phyloP scores from a whole-genome alignment of 2,797 vertebrate species.

The Mus caroli region DNA sequence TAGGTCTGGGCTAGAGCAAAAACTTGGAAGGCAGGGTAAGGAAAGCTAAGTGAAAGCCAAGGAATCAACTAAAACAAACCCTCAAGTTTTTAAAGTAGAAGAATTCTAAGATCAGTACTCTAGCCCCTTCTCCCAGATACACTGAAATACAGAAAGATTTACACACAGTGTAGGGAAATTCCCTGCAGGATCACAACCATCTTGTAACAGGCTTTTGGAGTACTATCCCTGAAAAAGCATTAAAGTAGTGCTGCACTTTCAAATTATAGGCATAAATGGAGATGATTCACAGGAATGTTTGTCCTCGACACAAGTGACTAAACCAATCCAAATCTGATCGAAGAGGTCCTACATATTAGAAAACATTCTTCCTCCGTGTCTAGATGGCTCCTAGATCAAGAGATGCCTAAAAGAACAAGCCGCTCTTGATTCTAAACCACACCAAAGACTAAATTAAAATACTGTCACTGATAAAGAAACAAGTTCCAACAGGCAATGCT shows the following conservation, averaged over 20 bases:
- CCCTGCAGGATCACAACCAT: conserved; percentile 41
- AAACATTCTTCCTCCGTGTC: conserved; percentile 35
- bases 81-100: conserved; percentile 33
- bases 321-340: conserved; percentile 35
- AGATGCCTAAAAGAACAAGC: conserved; percentile 27
- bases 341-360: conserved; percentile 9
- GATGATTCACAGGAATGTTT: conserved; percentile 42
- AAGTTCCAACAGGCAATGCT: conserved; percentile 17
- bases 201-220: conserved; percentile 48
- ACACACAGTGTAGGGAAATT: neutral
- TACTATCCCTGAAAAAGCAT: conserved; percentile 41
- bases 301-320: neutral
- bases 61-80: conserved; percentile 35
- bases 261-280: conserved; percentile 58
- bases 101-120: conserved; percentile 10
- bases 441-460: conserved; percentile 54
- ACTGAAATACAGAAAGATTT: conserved; percentile 42
- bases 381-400: conserved; percentile 38
- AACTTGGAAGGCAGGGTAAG: neutral
- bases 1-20: conserved; percentile 17
- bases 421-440: conserved; percentile 60
- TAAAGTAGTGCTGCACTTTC: conserved; percentile 41
- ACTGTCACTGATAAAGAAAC: conserved; percentile 33
- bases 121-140: neutral
- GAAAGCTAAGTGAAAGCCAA: neutral